These are phyloP conservation scores for Chrysaora quinquecirrha DNA, from an alignment of 30 jellyfish, hydroid and myxozoan genomes.

Conservation along the genomic window DNA sequence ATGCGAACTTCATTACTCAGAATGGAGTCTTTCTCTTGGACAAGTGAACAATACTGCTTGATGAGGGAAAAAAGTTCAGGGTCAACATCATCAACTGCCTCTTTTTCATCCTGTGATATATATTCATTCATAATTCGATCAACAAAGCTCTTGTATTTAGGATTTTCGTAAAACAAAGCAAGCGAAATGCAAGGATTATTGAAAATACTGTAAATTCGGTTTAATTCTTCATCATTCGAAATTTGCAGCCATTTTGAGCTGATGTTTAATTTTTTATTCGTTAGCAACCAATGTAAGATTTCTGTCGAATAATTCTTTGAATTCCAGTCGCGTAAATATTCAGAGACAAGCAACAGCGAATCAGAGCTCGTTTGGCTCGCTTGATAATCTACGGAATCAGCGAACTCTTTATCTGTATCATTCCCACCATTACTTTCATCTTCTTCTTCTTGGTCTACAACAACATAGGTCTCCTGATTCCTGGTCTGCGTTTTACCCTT, in stretches of 20 bases:
- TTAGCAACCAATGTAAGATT: slow-evolving; percentile 42
- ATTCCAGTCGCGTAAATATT: slow-evolving; percentile 53
- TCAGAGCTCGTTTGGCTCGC: slow-evolving; percentile 20
- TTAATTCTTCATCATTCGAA: slow-evolving; percentile 23
- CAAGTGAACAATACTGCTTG: slow-evolving; percentile 21
- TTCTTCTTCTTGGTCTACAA: slow-evolving; percentile 59
- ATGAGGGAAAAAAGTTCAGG: slow-evolving; percentile 14
- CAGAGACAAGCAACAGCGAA: slow-evolving; percentile 33
- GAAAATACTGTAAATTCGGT: slow-evolving; percentile 25
- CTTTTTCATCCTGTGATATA: slow-evolving; percentile 1
- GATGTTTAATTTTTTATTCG: slow-evolving; percentile 21
- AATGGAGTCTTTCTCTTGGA: slow-evolving; percentile 20
- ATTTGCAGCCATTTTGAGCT: slow-evolving; percentile 30
- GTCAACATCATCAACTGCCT: background rate
- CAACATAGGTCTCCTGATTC: slow-evolving; percentile 43
- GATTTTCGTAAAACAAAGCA: slow-evolving; percentile 48
- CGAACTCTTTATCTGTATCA: background rate
- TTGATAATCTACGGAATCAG: background rate
- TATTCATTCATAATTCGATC: slow-evolving; percentile 21
- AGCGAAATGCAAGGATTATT: slow-evolving; percentile 56
- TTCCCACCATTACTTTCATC: background rate
- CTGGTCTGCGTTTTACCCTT: slow-evolving; percentile 34
- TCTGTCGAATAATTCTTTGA: slow-evolving; percentile 50
- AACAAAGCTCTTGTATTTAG: slow-evolving; percentile 17
- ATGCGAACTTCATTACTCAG: background rate